Conservation (phyloP, 2,113 vertebrate species). For the Marmota flaviventris region DNA sequence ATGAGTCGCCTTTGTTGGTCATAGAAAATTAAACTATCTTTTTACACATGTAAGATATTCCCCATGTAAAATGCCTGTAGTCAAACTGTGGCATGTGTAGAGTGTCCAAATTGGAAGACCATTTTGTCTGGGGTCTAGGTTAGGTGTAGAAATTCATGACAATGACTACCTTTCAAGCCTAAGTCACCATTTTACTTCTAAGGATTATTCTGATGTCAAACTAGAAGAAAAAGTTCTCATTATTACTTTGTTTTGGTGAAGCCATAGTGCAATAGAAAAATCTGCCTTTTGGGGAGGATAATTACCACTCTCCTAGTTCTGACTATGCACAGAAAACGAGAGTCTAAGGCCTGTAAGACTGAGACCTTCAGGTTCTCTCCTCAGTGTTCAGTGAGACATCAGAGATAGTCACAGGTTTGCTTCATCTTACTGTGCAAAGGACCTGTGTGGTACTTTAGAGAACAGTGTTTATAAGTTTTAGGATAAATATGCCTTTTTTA, state of each 20-base stretch:
- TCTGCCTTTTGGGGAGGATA: neutral
- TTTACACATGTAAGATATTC: neutral
- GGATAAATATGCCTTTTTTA: neutral
- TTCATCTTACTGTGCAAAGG: neutral
- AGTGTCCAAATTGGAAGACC: conserved; percentile 5
- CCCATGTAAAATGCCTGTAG: neutral
- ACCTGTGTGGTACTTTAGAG: neutral
- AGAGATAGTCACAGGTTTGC: too few relatives aligned
- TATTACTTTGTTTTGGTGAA: neutral
- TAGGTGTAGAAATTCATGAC: neutral
- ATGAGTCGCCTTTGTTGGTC: neutral
- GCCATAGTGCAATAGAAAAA: neutral
- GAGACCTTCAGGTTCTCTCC: neutral
- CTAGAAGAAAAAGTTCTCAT: neutral
- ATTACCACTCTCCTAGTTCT: neutral
- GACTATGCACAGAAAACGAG: neutral
- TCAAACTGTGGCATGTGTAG: neutral
- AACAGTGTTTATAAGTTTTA: neutral
- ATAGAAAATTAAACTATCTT: neutral
- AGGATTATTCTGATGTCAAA: neutral
- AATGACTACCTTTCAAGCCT: neutral
- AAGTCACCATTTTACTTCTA: neutral
- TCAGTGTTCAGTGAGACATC: neutral
- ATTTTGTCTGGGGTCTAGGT: neutral
- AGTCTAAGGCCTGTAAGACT: neutral